Evolutionary conservation across 1,140 invertebrate species (phyloP).

Genomic region (Caerostris extrusa): DNA sequence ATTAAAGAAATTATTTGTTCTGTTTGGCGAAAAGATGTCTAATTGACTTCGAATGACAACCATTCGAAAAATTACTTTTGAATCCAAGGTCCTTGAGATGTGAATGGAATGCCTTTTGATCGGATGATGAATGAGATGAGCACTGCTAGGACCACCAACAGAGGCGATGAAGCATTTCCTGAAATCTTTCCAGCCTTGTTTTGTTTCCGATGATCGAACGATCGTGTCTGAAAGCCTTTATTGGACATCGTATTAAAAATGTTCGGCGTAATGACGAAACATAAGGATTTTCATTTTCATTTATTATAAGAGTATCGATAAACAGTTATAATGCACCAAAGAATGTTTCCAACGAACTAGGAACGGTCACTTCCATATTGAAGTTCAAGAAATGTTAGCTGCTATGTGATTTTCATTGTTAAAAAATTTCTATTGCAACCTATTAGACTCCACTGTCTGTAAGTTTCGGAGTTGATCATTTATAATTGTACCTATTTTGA

Average conservation of each 20-base stretch:
- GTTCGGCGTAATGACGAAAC: conserved; percentile 42
- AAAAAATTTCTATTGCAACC: too few species aligned
- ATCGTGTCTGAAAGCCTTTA: conserved; percentile 39
- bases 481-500: not conserved
- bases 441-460: not conserved
- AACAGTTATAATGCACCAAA: not conserved
- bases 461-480: not conserved
- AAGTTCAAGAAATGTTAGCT: too few species aligned
- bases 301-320: not conserved
- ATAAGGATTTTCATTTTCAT: conserved; percentile 60
- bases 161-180: conserved; percentile 54
- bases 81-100: not conserved
- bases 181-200: conserved; percentile 19
- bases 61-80: too few species aligned
- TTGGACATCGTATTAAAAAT: conserved; percentile 32
- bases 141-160: conserved; percentile 16
- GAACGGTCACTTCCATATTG: too few species aligned
- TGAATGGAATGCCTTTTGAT: not conserved
- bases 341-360: not conserved
- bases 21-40: too few species aligned
- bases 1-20: too few species aligned
- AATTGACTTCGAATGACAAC: too few species aligned
- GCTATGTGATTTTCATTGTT: too few species aligned
- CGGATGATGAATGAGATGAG: conserved; percentile 46
- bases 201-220: conserved; percentile 58